Evolutionary conservation across 2,888 invertebrate species (phyloP).

Genomic region (Oligia strigilis): DNA sequence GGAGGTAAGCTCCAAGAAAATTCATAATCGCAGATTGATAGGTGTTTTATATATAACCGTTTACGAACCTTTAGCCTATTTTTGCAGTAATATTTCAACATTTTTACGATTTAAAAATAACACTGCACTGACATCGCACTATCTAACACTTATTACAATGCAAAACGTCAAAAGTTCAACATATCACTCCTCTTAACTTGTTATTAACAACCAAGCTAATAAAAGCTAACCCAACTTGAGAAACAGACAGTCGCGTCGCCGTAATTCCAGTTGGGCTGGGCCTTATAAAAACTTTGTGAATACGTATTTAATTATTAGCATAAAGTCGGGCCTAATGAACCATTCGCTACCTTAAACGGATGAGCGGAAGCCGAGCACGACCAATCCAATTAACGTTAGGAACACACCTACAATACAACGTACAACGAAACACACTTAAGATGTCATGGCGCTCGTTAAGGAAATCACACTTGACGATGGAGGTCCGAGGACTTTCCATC

Average conservation of each 20-base stretch:
- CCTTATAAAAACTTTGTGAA: slow-evolving; percentile 73
- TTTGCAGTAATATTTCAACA: no score
- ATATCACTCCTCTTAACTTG: no score
- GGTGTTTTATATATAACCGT: background rate
- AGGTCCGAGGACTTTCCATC: slow-evolving; percentile 64
- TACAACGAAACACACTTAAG: slow-evolving; percentile 87
- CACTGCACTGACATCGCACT: background rate
- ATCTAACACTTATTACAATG: background rate
- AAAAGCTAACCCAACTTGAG: slow-evolving; percentile 2
- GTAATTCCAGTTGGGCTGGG: slow-evolving; percentile 35
- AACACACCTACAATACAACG: slow-evolving; percentile 80
- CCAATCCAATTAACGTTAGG: slow-evolving; percentile 86
- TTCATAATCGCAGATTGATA: background rate
- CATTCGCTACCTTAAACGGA: slow-evolving; percentile 87
- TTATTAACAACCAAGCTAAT: slow-evolving; percentile 13
- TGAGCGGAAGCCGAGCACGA: slow-evolving; percentile 84
- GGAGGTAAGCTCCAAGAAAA: background rate
- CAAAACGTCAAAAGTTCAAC: background rate
- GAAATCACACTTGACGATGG: slow-evolving; percentile 75
- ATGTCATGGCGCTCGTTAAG: slow-evolving; percentile 81
- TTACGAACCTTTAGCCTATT: background rate
- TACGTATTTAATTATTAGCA: slow-evolving; percentile 83
- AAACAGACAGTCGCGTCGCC: slow-evolving; percentile 10
- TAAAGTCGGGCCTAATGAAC: slow-evolving; percentile 86
- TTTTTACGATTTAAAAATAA: background rate